Evolutionary conservation across 2,113 vertebrate genomes (phyloP).

Genomic region (Galeopterus variegatus): DNA sequence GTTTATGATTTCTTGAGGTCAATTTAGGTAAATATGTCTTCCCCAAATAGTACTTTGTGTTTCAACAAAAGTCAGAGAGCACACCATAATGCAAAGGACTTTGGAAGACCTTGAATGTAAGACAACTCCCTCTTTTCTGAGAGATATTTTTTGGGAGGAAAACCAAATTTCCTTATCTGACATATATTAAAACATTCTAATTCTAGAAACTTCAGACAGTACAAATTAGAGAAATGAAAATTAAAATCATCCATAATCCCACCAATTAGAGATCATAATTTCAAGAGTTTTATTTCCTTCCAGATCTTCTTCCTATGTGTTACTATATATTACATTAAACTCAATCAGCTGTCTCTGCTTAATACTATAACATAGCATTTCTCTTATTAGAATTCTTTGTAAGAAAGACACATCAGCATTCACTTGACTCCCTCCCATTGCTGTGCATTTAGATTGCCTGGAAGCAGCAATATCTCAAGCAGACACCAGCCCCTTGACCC

Average conservation of each 20-base stretch:
- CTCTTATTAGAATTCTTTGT: not conserved
- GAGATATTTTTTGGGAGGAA: not conserved
- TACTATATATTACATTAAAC: not conserved
- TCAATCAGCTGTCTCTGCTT: not conserved
- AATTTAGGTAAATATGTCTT: slow-evolving; percentile 1
- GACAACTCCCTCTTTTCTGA: not conserved
- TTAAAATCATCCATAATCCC: slow-evolving; percentile 3
- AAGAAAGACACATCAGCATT: not conserved
- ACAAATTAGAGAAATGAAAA: not conserved
- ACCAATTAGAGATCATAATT: not conserved
- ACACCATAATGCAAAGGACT: not conserved
- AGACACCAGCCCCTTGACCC: not conserved
- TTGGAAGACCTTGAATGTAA: not conserved
- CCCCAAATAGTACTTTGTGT: not conserved
- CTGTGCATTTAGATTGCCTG: not conserved
- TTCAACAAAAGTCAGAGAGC: not conserved
- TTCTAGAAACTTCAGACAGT: not conserved
- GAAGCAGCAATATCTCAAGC: not conserved
- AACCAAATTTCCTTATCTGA: not conserved
- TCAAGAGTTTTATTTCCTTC: not conserved
- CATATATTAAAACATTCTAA: not conserved
- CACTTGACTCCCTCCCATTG: too few relatives aligned
- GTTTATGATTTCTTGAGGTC: not conserved
- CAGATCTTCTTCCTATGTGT: not conserved
- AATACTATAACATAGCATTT: not conserved